Evolutionary conservation across 1,140 invertebrate species (phyloP), one percentile per base, ranked within the genome.

Genomic region (Megathymus violae): DNA sequence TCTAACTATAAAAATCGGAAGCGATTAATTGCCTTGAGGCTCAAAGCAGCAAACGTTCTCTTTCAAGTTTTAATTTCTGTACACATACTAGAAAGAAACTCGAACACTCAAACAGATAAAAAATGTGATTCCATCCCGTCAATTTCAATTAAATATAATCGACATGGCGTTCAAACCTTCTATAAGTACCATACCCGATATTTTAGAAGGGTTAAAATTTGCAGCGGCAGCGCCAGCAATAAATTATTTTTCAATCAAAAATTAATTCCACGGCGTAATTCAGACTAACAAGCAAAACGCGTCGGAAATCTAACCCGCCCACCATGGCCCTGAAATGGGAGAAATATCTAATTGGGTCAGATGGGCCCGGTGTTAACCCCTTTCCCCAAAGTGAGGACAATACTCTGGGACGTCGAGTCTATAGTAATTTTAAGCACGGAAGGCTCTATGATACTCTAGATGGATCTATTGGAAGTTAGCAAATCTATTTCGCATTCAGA

Each of bases 291-390:
- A 46, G 59, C 48, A 44, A 70, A 71, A 56, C 43, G 40, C 31
- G 34, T 40, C 14, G 54, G 11, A 43, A 63, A 51, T 56, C 25
- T 43, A 41, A 52, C 47, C 52, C 62, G 7, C 17, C 62, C 50
- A 64, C 67, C 58, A 17, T 31, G 38, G 16, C 44, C 48, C 31
- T 60, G 56, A 54, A 64, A 64, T 41, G 54, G 54, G 58, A 67
- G 60, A 68, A 68, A 54, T 64, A 43, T 62, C 61, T 76, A 78
- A 78, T 74, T 75, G 71, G 75, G 69, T 72, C 67, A 64, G 36
- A 69, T 62, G 50, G 54, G 63, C 67, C 71, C 65, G 71, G 69
- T 68, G 65, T 70, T 52, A 58, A 44, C n/a, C 14, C 62, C 58
- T 44, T 66, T 48, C 36, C 61, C 60, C 46, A 43, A 62, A 47